Base-by-base conservation (phyloP, 2,888 invertebrate species). In the Acleris emargana region DNA sequence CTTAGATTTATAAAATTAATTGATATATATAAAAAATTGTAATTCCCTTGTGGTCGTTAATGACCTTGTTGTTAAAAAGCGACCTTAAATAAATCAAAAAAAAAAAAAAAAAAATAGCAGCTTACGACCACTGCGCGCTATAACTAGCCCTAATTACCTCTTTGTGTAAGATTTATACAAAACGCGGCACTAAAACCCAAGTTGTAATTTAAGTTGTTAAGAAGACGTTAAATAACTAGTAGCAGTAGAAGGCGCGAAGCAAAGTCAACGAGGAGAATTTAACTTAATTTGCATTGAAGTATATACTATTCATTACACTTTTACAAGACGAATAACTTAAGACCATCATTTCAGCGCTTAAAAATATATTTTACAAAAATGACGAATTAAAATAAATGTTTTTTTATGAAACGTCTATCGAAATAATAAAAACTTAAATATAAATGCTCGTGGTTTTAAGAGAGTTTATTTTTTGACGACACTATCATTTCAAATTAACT, bases 181-280 rank as follows among this genome's bases (percentile, higher is more conserved):
- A 68, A 73, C 68, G 67, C 64, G 68, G 64, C 53, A 67, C 58
- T 54, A 61, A 66, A 62, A 68, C 63, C 66, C 54, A 64, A 63
- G 58, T 67, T 58, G 69, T 69, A 43, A 72, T 69, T 72, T 71
- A 69, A 73, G 69, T 63, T 63, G 63, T 63, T 52, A 63, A 28
- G 63, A 47, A 38, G 63, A 53, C 63, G 45, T 63, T 47, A 63
- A 52, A 58, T 58, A 63, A 63, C 47, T 63, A 58, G 45, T 32
- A 42, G 50, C 32, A 32, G 32, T 32, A 9, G 43, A 18, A 45
- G 45, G 43, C 58, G 38, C 25, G 52, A 52, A 63, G 52, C 53
- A 52, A 63, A 52, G 28, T 20, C 51, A 28, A 51, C 50, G 13
- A 57, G 38, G 47, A 28, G 47, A 58, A 58, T 63, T 58, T 52